Conservation (phyloP, 2,113 vertebrate species). For the Channa argus region DNA sequence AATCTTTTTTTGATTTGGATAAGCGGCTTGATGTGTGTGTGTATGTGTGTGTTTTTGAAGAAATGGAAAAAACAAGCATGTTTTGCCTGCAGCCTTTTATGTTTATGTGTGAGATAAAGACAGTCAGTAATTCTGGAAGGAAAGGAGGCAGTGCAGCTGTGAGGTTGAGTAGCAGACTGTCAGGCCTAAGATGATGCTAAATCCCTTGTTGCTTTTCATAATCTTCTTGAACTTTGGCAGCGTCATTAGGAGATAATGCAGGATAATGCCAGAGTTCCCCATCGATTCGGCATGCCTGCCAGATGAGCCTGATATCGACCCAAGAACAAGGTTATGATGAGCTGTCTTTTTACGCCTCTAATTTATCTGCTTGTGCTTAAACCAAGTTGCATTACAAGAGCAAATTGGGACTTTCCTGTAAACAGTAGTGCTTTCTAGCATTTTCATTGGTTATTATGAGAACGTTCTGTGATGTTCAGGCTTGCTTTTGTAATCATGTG, state of each 20-base stretch:
- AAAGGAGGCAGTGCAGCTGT: conserved; percentile 8
- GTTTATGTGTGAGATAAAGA: conserved; percentile 39
- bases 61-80: background rate
- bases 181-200: conserved; percentile 54
- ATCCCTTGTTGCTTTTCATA: conserved; percentile 71
- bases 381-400: conserved; percentile 25
- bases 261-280: conserved; percentile 60
- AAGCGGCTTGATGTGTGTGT: conserved; percentile 9
- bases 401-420: conserved; percentile 15
- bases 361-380: conserved; percentile 52
- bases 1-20: conserved; percentile 59
- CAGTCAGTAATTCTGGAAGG: conserved; percentile 40
- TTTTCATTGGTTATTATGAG: conserved; percentile 5
- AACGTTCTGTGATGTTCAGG: conserved; percentile 1
- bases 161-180: conserved; percentile 30
- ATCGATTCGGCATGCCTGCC: conserved; percentile 66
- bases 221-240: conserved; percentile 74
- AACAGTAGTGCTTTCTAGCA: conserved; percentile 7
- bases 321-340: conserved; percentile 68
- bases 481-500: background rate
- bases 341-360: conserved; percentile 46
- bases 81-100: conserved; percentile 17
- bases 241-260: conserved; percentile 64
- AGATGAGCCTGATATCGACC: conserved; percentile 71
- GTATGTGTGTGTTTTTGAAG: background rate